Evolutionary conservation across 2,888 invertebrate species (phyloP).

Genomic region (Mythimna impura): DNA sequence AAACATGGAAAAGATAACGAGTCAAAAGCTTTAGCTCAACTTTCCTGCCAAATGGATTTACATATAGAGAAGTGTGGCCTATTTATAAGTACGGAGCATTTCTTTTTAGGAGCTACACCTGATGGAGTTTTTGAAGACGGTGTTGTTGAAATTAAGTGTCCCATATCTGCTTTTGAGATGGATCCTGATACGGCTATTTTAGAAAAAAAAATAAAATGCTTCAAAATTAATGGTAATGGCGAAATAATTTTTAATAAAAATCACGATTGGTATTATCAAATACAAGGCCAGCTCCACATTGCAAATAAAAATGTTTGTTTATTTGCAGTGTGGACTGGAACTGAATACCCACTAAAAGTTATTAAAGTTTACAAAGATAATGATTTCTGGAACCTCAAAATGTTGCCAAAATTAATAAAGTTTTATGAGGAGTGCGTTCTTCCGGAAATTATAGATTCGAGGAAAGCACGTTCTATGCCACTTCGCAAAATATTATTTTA

Average conservation of each 20-base stretch:
- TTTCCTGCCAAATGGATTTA: slow-evolving; percentile 8
- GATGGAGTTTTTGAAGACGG: slow-evolving; percentile 32
- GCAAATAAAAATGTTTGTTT: slow-evolving; percentile 26
- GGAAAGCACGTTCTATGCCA: slow-evolving; percentile 9
- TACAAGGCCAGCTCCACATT: slow-evolving; percentile 49
- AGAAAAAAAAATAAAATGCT: too few relatives aligned
- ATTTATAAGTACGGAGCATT: slow-evolving; percentile 11
- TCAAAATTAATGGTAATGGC: too few relatives aligned
- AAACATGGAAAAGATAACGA: slow-evolving; percentile 39
- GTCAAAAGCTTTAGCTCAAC: slow-evolving; percentile 26
- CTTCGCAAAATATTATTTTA: slow-evolving; percentile 3
- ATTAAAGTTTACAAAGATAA: slow-evolving; percentile 12
- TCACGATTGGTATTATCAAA: slow-evolving; percentile 46
- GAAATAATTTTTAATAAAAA: slow-evolving; percentile 22
- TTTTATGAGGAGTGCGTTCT: slow-evolving; percentile 14
- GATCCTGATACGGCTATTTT: too few relatives aligned
- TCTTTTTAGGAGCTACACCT: slow-evolving; percentile 28
- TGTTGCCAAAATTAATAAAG: slow-evolving; percentile 2
- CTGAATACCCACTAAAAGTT: slow-evolving; percentile 14
- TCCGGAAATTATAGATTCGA: slow-evolving; percentile 6
- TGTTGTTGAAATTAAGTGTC: too few relatives aligned
- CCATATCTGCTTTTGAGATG: too few relatives aligned
- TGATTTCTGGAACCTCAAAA: slow-evolving; percentile 1
- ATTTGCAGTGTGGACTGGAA: too few relatives aligned
- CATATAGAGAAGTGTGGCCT: slow-evolving; percentile 20